Conservation (phyloP, 2,888 invertebrate species). For the Galerucella nymphaeae region DNA sequence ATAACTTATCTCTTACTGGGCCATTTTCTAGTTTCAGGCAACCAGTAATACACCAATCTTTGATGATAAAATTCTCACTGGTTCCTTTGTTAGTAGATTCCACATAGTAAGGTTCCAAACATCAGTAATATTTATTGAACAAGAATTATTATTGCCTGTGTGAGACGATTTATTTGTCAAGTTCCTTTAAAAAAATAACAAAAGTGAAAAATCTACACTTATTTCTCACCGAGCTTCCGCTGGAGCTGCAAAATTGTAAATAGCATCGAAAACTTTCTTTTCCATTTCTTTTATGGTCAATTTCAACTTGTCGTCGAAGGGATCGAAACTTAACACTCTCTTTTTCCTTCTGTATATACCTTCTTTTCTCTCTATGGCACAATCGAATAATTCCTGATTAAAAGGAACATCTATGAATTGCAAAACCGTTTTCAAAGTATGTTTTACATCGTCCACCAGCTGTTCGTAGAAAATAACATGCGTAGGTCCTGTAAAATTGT, state of each 20-base stretch:
- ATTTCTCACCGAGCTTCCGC: slow-evolving; percentile 41
- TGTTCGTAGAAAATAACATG: slow-evolving; percentile 79
- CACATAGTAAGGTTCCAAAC: too few relatives aligned
- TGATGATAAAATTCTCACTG: too few relatives aligned
- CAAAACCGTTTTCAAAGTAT: slow-evolving; percentile 70
- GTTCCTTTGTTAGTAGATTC: too few relatives aligned
- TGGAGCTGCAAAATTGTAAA: slow-evolving; percentile 61
- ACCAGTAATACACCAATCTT: too few relatives aligned
- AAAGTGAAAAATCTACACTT: neutral
- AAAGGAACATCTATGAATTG: slow-evolving; percentile 67
- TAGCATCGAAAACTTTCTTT: slow-evolving; percentile 67
- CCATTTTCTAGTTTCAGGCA: too few relatives aligned
- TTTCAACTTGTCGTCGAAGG: slow-evolving; percentile 75
- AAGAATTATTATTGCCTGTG: too few relatives aligned
- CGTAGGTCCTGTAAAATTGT: slow-evolving; percentile 75
- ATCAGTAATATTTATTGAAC: too few relatives aligned
- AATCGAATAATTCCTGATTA: slow-evolving; percentile 55
- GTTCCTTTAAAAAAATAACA: neutral
- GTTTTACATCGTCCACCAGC: slow-evolving; percentile 72
- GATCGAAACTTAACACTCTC: slow-evolving; percentile 75
- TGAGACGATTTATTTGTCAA: too few relatives aligned
- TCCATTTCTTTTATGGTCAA: slow-evolving; percentile 66
- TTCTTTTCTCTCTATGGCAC: slow-evolving; percentile 61
- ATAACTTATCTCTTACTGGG: too few relatives aligned
- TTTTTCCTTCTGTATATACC: slow-evolving; percentile 80